These are phyloP conservation scores for Limnephilus rhombicus DNA, from an alignment of 2,888 invertebrate genomes.

Conservation along the genomic window DNA sequence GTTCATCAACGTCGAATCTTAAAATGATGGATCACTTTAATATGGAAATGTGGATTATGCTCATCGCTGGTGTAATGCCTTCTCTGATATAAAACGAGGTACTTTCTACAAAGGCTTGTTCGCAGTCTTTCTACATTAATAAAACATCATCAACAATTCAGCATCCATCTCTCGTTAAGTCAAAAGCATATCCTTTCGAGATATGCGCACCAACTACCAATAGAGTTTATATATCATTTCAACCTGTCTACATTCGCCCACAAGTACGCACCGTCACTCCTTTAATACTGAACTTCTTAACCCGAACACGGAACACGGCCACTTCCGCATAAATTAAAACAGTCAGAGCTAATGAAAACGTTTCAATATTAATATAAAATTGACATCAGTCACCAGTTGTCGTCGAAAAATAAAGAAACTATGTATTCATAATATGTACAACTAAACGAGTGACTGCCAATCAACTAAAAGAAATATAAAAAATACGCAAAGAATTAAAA, in stretches of 20 bases:
- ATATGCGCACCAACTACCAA: not conserved
- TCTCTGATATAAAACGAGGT: slow-evolving; percentile 20
- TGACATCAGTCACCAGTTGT: slow-evolving; percentile 48
- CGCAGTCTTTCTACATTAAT: slow-evolving; percentile 37
- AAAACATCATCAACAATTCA: slow-evolving; percentile 25
- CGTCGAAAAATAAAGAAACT: slow-evolving; percentile 27
- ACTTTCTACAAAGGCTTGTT: slow-evolving; percentile 24
- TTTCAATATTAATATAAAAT: slow-evolving; percentile 47
- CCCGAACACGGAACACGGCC: not conserved
- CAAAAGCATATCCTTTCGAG: not conserved
- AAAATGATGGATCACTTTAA: not conserved
- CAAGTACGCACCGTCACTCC: slow-evolving; percentile 3
- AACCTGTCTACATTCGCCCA: not conserved
- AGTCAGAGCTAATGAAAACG: slow-evolving; percentile 22
- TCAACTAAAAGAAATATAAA: slow-evolving; percentile 30
- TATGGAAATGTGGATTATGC: not conserved
- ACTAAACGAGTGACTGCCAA: slow-evolving; percentile 23
- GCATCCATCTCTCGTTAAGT: not conserved
- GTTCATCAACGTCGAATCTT: not conserved
- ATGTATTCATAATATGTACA: slow-evolving; percentile 34
- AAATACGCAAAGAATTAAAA: slow-evolving; percentile 36
- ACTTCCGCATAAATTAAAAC: not conserved
- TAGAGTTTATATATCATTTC: slow-evolving; percentile 8
- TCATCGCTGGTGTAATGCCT: slow-evolving; percentile 11
- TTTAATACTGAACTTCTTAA: slow-evolving; percentile 28